Evolutionary conservation across 2,113 vertebrate genomes (phyloP).

Genomic region (Callorhinus ursinus): DNA sequence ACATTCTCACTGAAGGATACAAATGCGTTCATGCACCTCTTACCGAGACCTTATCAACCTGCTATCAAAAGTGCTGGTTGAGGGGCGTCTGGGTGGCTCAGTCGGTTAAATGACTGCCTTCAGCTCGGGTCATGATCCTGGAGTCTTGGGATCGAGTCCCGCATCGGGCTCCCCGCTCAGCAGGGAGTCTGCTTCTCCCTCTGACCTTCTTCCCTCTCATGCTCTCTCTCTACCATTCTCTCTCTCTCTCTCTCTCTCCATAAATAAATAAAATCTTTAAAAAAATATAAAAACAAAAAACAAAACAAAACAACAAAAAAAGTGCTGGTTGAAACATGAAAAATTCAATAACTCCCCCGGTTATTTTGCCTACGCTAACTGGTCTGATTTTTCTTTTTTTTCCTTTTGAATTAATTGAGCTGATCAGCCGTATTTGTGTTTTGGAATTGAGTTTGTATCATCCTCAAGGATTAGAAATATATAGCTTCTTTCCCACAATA

Average conservation of each 20-base stretch:
- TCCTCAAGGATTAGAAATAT: background rate
- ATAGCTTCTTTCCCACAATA: background rate
- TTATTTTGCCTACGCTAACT: background rate
- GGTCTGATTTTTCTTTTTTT: background rate
- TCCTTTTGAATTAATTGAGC: background rate
- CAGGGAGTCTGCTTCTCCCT: too few species aligned
- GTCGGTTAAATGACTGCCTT: too few species aligned
- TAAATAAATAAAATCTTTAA: too few species aligned
- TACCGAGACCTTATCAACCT: background rate
- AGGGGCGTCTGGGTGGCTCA: background rate
- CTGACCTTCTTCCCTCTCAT: too few species aligned
- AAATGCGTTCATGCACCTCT: background rate
- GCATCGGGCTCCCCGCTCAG: too few species aligned
- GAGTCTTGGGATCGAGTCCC: too few species aligned
- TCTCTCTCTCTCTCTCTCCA: too few species aligned
- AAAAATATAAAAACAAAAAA: too few species aligned
- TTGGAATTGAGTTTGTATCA: background rate
- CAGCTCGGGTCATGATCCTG: too few species aligned
- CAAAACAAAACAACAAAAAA: background rate
- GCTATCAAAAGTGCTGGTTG: background rate
- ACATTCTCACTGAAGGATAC: too few species aligned
- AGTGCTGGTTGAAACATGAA: background rate
- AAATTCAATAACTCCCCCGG: background rate
- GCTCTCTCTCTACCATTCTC: too few species aligned
- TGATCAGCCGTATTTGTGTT: background rate